Evolutionary conservation across 1,140 invertebrate species (phyloP).

Genomic region (Euura saliciscinereae): DNA sequence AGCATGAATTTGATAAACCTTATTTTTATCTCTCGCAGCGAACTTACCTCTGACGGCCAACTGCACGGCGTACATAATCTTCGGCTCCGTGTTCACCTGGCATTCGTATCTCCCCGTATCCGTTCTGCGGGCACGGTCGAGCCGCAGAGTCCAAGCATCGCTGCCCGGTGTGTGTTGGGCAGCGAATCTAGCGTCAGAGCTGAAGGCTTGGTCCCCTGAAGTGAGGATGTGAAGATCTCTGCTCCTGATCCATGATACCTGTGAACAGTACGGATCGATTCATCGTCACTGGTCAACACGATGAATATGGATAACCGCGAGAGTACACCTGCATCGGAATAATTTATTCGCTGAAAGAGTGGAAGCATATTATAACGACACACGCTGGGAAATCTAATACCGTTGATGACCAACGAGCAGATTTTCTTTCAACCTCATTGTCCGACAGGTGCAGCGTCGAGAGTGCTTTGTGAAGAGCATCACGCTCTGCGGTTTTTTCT

Average conservation of each 20-base stretch:
- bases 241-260: constrained; percentile 81
- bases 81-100: constrained; percentile 82
- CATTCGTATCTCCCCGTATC: constrained; percentile 80
- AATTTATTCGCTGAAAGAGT: no score
- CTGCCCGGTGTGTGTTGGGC: constrained; percentile 61
- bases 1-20: constrained; percentile 18
- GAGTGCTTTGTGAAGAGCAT: no score
- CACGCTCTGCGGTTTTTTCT: no score
- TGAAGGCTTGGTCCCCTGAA: constrained; percentile 71
- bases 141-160: constrained; percentile 71
- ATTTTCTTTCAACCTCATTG: no score
- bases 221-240: constrained; percentile 78
- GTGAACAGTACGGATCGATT: constrained; percentile 10
- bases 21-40: neutral
- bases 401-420: no score
- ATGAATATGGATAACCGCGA: no score
- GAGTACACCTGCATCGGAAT: no score
- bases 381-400: no score
- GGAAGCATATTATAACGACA: no score
- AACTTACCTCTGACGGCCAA: constrained; percentile 69
- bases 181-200: constrained; percentile 72
- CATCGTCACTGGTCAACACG: no score
- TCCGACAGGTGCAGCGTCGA: no score
- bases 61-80: constrained; percentile 72
- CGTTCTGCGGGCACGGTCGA: constrained; percentile 66